These are phyloP conservation scores for Pantherophis alleghaniensis DNA, from an alignment of 2,797 vertebrate genomes.

Conservation along the genomic window DNA sequence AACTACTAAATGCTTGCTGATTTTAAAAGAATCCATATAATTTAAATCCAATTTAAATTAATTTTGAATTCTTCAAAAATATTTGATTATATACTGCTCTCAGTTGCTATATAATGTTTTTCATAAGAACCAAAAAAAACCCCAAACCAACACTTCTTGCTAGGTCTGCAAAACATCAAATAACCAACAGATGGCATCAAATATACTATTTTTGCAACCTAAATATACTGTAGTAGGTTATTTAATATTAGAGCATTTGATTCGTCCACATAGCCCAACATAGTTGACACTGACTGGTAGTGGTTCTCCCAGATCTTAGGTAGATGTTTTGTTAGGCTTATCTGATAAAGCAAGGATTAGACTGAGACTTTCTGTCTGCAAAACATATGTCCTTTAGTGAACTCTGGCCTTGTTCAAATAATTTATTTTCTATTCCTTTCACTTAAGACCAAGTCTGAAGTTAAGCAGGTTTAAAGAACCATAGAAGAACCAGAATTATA, in stretches of 20 bases:
- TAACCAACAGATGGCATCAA: background rate
- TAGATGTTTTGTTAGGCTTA: background rate
- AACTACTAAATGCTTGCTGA: background rate
- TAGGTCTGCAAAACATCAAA: background rate
- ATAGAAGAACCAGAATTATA: background rate
- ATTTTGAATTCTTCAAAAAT: background rate
- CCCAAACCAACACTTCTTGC: background rate
- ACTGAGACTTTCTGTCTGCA: background rate
- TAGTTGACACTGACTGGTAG: background rate
- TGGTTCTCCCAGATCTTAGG: background rate
- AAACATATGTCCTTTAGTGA: background rate
- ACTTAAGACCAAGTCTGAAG: background rate
- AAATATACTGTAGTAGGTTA: background rate
- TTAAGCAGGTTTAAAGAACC: background rate
- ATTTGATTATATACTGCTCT: background rate
- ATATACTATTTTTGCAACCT: background rate
- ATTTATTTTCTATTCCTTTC: constrained; percentile 18
- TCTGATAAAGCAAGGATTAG: background rate
- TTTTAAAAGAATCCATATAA: background rate
- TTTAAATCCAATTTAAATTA: background rate
- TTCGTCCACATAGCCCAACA: background rate
- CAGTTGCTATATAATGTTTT: background rate
- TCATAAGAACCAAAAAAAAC: background rate
- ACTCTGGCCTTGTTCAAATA: background rate
- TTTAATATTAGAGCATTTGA: background rate